Conservation (phyloP, 2,888 invertebrate genomes). For the Cosmopolites sordidus region DNA sequence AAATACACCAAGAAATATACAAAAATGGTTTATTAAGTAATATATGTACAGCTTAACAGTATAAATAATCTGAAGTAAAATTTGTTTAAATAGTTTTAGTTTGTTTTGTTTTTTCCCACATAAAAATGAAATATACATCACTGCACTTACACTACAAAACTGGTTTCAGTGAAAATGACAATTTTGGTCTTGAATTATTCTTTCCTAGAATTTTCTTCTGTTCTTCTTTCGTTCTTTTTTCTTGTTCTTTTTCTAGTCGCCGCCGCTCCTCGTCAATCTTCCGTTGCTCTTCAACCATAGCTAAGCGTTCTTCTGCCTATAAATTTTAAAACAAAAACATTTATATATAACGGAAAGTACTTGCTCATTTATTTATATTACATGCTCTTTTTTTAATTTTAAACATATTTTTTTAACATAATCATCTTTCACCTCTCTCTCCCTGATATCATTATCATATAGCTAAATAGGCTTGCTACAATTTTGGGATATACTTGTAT, state of each 20-base stretch:
- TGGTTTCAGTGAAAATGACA: slow-evolving; percentile 86
- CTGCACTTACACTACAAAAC: slow-evolving; percentile 49
- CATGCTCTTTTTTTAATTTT: too few relatives aligned
- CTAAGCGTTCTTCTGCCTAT: slow-evolving; percentile 93
- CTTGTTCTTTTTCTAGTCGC: slow-evolving; percentile 88
- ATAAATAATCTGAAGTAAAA: slow-evolving; percentile 9
- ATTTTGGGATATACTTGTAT: too few relatives aligned
- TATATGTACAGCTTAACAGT: slow-evolving; percentile 11
- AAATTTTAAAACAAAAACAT: too few relatives aligned
- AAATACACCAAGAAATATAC: slow-evolving; percentile 6
- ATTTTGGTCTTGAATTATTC: slow-evolving; percentile 92
- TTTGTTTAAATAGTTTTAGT: slow-evolving; percentile 6
- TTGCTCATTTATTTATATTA: too few relatives aligned
- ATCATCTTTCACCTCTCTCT: too few relatives aligned
- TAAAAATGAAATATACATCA: slow-evolving; percentile 3
- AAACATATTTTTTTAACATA: too few relatives aligned
- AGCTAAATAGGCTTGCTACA: too few relatives aligned
- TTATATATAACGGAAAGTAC: too few relatives aligned
- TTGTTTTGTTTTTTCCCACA: background rate
- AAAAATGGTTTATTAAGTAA: slow-evolving; percentile 11
- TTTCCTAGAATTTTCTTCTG: slow-evolving; percentile 96
- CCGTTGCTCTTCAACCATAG: slow-evolving; percentile 94
- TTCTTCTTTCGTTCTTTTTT: slow-evolving; percentile 87
- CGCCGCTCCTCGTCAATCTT: slow-evolving; percentile 94
- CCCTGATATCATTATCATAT: too few relatives aligned